Evolutionary conservation across 2,113 vertebrate genomes (phyloP).

Genomic region (Anoura caudifer): DNA sequence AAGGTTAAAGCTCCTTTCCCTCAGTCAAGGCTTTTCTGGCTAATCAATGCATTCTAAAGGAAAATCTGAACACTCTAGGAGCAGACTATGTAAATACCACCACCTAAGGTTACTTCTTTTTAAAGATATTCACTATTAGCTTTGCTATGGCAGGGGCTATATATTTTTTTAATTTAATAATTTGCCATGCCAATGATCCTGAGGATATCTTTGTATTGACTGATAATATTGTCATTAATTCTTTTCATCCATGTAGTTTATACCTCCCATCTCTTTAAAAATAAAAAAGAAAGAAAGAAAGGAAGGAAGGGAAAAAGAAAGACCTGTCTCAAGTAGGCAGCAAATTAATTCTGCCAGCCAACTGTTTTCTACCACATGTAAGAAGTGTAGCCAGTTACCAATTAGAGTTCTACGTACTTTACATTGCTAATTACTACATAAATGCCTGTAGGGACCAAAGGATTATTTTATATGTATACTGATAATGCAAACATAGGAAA

Average conservation of each 20-base stretch:
- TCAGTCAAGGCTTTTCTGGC: constrained; percentile 68
- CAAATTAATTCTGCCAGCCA: constrained; percentile 36
- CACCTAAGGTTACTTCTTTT: constrained; percentile 58
- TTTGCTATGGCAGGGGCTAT: constrained; percentile 66
- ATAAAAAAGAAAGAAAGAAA: not conserved
- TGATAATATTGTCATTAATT: constrained; percentile 66
- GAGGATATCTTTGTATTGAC: constrained; percentile 59
- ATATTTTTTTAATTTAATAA: constrained; percentile 76
- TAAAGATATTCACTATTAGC: constrained; percentile 66
- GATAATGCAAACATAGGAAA: not conserved
- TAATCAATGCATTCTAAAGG: constrained; percentile 71
- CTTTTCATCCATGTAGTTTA: constrained; percentile 68
- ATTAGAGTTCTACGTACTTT: not conserved
- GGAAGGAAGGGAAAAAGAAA: too few species aligned
- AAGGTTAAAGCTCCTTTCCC: constrained; percentile 69
- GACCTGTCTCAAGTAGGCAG: not conserved
- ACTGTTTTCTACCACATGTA: not conserved
- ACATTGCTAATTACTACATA: not conserved
- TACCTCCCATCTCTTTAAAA: constrained; percentile 36
- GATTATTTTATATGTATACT: not conserved
- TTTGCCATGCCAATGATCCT: constrained; percentile 65
- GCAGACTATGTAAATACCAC: constrained; percentile 61
- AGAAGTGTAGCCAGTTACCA: not conserved
- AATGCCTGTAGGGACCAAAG: not conserved
- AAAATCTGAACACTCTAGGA: constrained; percentile 58